Conservation (phyloP, 1,140 invertebrate species). For the Aplysia californica region DNA sequence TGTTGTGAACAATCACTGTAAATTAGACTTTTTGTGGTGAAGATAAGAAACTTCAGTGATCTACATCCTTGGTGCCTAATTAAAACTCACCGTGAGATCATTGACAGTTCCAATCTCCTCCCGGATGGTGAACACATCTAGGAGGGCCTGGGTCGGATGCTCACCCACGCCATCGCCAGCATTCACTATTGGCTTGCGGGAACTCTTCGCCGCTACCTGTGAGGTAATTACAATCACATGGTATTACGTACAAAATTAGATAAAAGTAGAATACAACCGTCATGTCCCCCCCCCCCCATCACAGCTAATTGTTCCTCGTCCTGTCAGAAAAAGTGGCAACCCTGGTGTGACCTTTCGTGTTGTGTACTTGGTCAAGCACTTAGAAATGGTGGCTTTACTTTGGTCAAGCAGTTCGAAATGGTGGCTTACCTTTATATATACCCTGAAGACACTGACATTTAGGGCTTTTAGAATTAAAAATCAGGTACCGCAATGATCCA, state of each 20-base stretch:
- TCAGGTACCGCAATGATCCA: no score
- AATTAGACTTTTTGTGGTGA: no score
- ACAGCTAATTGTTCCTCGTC: no score
- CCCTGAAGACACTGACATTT: no score
- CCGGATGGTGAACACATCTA: constrained; percentile 98
- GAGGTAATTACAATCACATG: neutral
- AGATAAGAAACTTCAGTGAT: no score
- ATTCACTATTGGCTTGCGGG: constrained; percentile 93
- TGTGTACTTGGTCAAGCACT: no score
- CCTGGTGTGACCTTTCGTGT: neutral
- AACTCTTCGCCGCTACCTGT: constrained; percentile 83
- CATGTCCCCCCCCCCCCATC: neutral
- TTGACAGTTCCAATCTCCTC: constrained; percentile 99
- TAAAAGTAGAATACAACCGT: neutral
- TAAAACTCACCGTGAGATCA: constrained; percentile 83
- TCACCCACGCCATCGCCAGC: constrained; percentile 98
- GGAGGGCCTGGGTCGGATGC: constrained; percentile 97
- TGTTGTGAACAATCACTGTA: no score
- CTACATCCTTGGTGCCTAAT: no score
- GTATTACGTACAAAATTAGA: neutral
- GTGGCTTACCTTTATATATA: no score
- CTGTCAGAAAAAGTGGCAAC: neutral
- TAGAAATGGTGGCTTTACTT: no score
- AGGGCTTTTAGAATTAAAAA: no score
- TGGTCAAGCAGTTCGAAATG: no score